These are phyloP conservation scores for Anadara kagoshimensis DNA, from an alignment of 1,140 invertebrate species.

Conservation along the genomic window DNA sequence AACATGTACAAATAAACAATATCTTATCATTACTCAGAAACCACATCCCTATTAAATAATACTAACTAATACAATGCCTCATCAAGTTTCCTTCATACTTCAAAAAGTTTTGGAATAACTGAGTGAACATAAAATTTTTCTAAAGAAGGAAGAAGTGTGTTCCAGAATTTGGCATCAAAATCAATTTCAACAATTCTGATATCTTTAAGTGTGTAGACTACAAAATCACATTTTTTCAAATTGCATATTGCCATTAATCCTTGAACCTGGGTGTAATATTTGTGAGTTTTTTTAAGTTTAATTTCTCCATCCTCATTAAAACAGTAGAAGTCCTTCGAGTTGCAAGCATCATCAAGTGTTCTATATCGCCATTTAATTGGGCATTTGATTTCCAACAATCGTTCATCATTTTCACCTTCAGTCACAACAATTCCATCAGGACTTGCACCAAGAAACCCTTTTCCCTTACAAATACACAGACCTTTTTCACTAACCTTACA, in stretches of 20 bases:
- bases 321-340: not conserved
- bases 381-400: constrained; percentile 5
- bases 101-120: not conserved
- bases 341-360: not conserved
- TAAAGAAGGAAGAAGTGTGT: not conserved
- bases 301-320: not conserved
- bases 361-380: not conserved
- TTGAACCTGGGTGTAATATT: constrained; percentile 8
- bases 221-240: constrained; percentile 1
- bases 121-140: not conserved
- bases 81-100: no score
- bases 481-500: not conserved
- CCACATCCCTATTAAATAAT: no score
- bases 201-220: not conserved
- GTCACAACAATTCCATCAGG: not conserved
- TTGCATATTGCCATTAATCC: not conserved
- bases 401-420: no score
- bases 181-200: constrained; percentile 2
- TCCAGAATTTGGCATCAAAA: not conserved
- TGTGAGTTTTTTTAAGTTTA: not conserved
- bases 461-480: not conserved
- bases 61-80: no score
- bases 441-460: not conserved
- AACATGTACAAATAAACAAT: no score
- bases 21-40: no score